Percentiles rank a stretch among this genome's conserved stretches.
phyloP scores from a whole-genome alignment of 1,140 invertebrate species.

The Tachypleus tridentatus region DNA sequence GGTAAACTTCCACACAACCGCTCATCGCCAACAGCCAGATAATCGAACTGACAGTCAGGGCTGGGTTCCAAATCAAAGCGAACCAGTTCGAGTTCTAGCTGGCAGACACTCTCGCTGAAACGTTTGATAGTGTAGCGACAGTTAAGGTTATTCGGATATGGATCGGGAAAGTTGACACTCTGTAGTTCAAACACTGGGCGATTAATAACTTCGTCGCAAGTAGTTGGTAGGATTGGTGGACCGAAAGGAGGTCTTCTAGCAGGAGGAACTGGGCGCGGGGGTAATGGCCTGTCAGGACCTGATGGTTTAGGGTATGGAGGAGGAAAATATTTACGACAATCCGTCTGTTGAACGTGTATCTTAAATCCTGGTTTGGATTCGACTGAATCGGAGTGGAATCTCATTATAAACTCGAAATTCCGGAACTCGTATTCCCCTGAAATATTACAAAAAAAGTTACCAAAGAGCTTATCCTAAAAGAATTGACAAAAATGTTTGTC shows the following conservation, averaged over 20 bases:
- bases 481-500: background rate
- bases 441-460: constrained; percentile 2
- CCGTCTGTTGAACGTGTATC: constrained; percentile 18
- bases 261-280: no score
- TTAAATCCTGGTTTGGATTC: constrained; percentile 14
- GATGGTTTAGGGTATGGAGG: no score
- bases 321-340: constrained; percentile 4
- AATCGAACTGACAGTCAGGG: constrained; percentile 18
- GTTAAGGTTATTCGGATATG: constrained; percentile 20
- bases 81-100: constrained; percentile 20
- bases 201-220: background rate
- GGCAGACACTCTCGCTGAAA: constrained; percentile 14
- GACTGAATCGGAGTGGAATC: constrained; percentile 23
- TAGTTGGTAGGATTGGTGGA: constrained; percentile 2
- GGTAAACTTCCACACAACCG: constrained; percentile 20
- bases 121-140: constrained; percentile 21
- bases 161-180: constrained; percentile 22
- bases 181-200: constrained; percentile 16
- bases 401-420: constrained; percentile 20
- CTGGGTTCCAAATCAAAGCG: constrained; percentile 25
- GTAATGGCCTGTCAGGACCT: no score
- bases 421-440: constrained; percentile 22
- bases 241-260: background rate
- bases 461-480: background rate
- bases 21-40: constrained; percentile 18